A percentile compares a stretch with the other conserved stretches of the same genome.
phyloP scores from a whole-genome alignment of 2,797 vertebrate genomes.

The Gymnoscopelus microlampas region DNA sequence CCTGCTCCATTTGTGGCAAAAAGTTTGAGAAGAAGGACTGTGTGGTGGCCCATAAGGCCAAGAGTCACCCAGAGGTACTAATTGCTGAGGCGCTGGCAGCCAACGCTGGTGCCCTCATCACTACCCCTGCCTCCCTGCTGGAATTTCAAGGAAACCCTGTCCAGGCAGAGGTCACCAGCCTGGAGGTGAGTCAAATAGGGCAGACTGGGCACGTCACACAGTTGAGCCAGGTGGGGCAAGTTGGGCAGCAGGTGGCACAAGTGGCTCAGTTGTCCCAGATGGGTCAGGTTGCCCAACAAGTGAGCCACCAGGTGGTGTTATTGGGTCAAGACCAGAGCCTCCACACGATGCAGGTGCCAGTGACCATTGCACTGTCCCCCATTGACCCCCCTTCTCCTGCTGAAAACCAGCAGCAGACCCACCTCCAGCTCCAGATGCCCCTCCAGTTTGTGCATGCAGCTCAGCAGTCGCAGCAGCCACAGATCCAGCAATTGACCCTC shows the following conservation, averaged over 20 bases:
- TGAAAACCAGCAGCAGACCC: slow-evolving; percentile 79
- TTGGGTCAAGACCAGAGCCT: slow-evolving; percentile 84
- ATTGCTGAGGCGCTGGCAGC: slow-evolving; percentile 96
- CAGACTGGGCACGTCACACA: slow-evolving; percentile 60
- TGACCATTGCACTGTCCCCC: slow-evolving; percentile 83
- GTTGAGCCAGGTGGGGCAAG: slow-evolving; percentile 62
- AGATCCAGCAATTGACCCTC: slow-evolving; percentile 73
- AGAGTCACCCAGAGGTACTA: slow-evolving; percentile 91
- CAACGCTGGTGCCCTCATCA: slow-evolving; percentile 93
- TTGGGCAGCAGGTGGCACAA: slow-evolving; percentile 45
- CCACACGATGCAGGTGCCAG: slow-evolving; percentile 89
- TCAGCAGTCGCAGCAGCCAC: slow-evolving; percentile 75
- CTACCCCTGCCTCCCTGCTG: slow-evolving; percentile 89
- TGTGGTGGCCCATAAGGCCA: slow-evolving; percentile 90
- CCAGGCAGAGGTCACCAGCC: slow-evolving; percentile 47
- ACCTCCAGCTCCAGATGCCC: slow-evolving; percentile 81
- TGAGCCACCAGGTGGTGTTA: slow-evolving; percentile 78
- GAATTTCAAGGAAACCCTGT: slow-evolving; percentile 71
- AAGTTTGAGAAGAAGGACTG: slow-evolving; percentile 99
- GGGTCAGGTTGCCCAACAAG: slow-evolving; percentile 63
- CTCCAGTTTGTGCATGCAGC: slow-evolving; percentile 81
- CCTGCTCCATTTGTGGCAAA: slow-evolving; percentile 97
- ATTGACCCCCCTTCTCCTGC: slow-evolving; percentile 85
- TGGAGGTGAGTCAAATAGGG: slow-evolving; percentile 58
- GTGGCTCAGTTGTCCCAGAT: slow-evolving; percentile 64